These are phyloP conservation scores for Pitangus sulphuratus DNA, from an alignment of 2,797 vertebrate species.

Conservation along the genomic window DNA sequence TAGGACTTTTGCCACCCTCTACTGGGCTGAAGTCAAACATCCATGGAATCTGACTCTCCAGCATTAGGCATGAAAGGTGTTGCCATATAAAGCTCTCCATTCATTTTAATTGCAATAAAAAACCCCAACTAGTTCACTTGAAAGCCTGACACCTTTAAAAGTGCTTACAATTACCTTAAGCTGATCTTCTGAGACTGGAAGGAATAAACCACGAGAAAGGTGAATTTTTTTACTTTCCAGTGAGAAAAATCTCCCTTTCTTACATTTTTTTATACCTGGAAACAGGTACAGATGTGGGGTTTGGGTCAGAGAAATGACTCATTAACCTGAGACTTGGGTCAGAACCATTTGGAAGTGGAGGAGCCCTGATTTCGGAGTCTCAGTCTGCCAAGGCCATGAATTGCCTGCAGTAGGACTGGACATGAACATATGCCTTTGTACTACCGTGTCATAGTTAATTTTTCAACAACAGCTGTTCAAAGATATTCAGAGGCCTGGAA, in stretches of 20 bases:
- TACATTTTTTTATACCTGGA: neutral
- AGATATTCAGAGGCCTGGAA: neutral
- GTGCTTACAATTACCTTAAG: neutral
- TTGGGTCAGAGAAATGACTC: neutral
- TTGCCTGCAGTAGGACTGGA: neutral
- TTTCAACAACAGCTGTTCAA: neutral
- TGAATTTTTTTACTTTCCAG: neutral
- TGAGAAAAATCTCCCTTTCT: neutral
- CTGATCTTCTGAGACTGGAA: neutral
- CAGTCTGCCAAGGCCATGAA: neutral
- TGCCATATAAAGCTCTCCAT: neutral
- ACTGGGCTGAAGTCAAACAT: conserved; percentile 2
- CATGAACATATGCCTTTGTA: neutral
- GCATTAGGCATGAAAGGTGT: conserved; percentile 19
- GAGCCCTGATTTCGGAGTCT: neutral
- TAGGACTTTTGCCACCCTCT: conserved; percentile 34
- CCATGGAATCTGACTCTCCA: conserved; percentile 14
- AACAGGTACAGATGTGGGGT: neutral
- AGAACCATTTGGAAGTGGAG: neutral
- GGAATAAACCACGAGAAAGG: neutral
- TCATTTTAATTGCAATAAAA: neutral
- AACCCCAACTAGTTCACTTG: neutral
- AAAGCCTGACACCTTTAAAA: neutral
- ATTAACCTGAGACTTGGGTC: neutral
- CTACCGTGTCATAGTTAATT: neutral